Evolutionary conservation across 2,113 vertebrate genomes (phyloP).

Genomic region (Hippocampus comes): DNA sequence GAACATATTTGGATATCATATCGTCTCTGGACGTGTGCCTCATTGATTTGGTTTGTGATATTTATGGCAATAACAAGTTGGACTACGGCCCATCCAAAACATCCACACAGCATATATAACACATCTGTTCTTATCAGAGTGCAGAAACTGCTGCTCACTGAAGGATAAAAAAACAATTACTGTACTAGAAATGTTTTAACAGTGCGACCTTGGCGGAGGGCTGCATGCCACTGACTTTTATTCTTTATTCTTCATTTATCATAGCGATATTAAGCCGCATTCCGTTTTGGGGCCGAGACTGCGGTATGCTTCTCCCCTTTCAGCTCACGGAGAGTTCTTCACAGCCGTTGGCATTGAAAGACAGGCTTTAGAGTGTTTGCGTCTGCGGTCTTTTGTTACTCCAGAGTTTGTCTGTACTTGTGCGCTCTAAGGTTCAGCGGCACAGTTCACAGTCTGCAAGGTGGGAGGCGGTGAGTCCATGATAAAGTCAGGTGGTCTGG

Average conservation of each 20-base stretch:
- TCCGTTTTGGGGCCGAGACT: slow-evolving; percentile 2
- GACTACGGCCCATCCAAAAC: not conserved
- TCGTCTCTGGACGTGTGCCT: not conserved
- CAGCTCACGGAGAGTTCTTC: slow-evolving; percentile 31
- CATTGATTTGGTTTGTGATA: not conserved
- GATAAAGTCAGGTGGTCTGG: slow-evolving; percentile 18
- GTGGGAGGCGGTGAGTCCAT: slow-evolving; percentile 38
- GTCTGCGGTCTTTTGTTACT: slow-evolving; percentile 33
- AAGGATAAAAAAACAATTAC: not conserved
- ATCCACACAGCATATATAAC: not conserved
- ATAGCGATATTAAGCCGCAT: not conserved
- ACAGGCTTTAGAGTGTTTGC: slow-evolving; percentile 36
- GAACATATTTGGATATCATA: slow-evolving; percentile 24
- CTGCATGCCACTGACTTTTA: not conserved
- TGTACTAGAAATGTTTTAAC: not conserved
- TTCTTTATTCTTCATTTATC: not conserved
- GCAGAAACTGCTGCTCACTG: not conserved
- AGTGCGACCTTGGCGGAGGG: not conserved
- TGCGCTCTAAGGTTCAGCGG: slow-evolving; percentile 41
- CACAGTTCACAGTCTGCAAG: slow-evolving; percentile 31
- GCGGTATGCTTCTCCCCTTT: slow-evolving; percentile 22
- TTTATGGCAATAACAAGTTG: not conserved
- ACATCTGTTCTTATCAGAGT: not conserved
- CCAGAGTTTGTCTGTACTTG: slow-evolving; percentile 31
- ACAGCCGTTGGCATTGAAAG: slow-evolving; percentile 58